Conservation (phyloP, 1,140 invertebrate genomes). For the Argopecten irradians region DNA sequence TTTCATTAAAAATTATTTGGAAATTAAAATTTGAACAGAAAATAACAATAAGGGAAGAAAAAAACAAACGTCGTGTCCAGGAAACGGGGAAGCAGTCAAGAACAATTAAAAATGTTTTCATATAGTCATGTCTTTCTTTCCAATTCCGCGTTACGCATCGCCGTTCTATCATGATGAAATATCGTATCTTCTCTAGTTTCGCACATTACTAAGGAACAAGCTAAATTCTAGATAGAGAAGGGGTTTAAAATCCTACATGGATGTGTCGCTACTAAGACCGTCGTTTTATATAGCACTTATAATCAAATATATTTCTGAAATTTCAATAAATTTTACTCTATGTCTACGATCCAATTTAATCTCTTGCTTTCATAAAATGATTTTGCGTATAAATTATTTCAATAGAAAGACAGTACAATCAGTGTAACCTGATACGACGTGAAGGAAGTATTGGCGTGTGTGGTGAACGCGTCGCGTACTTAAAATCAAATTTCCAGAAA, state of each 20-base stretch:
- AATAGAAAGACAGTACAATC: neutral
- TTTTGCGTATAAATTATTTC: neutral
- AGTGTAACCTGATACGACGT: neutral
- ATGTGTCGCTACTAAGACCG: neutral
- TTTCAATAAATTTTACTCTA: constrained; percentile 4
- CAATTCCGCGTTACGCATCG: too few relatives aligned
- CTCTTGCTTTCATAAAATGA: neutral
- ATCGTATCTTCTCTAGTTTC: neutral
- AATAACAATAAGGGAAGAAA: too few relatives aligned
- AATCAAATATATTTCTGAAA: neutral
- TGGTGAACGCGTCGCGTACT: neutral
- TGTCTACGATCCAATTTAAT: neutral
- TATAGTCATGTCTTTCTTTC: too few relatives aligned
- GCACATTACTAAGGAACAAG: neutral
- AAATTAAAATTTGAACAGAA: too few relatives aligned
- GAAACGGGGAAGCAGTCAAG: too few relatives aligned
- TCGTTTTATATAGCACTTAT: neutral
- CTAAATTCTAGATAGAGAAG: neutral
- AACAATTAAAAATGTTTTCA: too few relatives aligned
- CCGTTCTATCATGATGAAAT: neutral
- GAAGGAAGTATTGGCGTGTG: neutral
- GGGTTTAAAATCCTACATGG: neutral
- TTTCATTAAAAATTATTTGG: too few relatives aligned
- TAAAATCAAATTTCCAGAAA: neutral
- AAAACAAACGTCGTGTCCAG: too few relatives aligned